Base-by-base conservation (phyloP, 1,140 invertebrate genomes). In the Anastatus disparis region DNA sequence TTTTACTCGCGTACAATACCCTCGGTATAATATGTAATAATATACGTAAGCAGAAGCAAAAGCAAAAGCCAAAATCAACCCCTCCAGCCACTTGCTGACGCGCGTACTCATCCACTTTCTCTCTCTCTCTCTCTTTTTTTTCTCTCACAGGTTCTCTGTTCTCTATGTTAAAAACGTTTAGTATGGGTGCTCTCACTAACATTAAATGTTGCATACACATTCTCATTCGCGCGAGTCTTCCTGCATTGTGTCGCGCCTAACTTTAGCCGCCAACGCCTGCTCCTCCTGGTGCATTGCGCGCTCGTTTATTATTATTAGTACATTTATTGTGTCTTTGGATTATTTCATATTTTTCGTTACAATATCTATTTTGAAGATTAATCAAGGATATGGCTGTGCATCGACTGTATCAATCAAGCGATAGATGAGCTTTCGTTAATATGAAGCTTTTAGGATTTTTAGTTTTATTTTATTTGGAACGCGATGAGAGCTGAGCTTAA, bases 221-320 rank as follows among this genome's bases (percentile, higher is more conserved):
- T n/a, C n/a, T n/a, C n/a, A n/a, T n/a, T n/a, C n/a, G n/a, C n/a
- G n/a, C n/a, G n/a, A n/a, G n/a, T n/a, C n/a, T n/a, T n/a, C 38
- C 38, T 13, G 38, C n/a, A 44, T 17, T 17, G 7, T 44, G n/a
- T n/a, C 42, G 15, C 42, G n/a, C 42, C 15, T 15, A 44, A 17
- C 15, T 17, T 44, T 8, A 2, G 10, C 2, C 42, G n/a, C 7
- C 42, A 2, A n/a, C n/a, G n/a, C n/a, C n/a, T n/a, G n/a, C n/a
- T n/a, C n/a, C 44, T 3, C 31, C 4, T 31, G 27, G 52, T 53
- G 52, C 52, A 31, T 53, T 53, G 52, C 52, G 52, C 27, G 52
- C 52, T 31, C 52, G 3, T 20, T 22, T 20, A n/a, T 10, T 12
- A n/a, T n/a, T 42, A 3, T n/a, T n/a, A 15, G 40, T n/a, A 42